Conservation (phyloP, 2,888 invertebrate species). For the Brachypalpus laphriformis region DNA sequence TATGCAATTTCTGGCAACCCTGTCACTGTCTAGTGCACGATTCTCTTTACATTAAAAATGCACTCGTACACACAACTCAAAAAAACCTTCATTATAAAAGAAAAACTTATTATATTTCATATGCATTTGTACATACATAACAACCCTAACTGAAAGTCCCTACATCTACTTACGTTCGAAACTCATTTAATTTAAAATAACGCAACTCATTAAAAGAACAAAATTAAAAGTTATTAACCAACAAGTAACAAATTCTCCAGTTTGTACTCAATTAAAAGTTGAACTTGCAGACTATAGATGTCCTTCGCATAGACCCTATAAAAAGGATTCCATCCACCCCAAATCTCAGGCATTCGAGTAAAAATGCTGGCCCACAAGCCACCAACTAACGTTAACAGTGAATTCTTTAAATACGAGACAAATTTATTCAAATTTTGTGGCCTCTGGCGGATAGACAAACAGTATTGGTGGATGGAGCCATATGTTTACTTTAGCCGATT, state of each 20-base stretch:
- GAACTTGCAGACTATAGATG: background rate
- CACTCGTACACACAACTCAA: background rate
- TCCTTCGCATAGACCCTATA: background rate
- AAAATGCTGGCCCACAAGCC: slow-evolving; percentile 23
- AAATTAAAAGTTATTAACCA: slow-evolving; percentile 40
- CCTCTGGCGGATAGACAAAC: slow-evolving; percentile 14
- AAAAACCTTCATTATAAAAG: background rate
- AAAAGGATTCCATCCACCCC: slow-evolving; percentile 13
- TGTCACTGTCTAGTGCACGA: no score
- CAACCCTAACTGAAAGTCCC: background rate
- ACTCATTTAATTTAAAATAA: background rate
- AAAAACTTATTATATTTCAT: background rate
- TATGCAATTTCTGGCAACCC: no score
- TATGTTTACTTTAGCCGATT: slow-evolving; percentile 33
- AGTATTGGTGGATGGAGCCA: slow-evolving; percentile 21
- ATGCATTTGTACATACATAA: background rate
- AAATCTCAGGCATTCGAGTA: background rate
- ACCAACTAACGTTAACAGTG: background rate
- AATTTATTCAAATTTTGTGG: slow-evolving; percentile 41
- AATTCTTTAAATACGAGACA: slow-evolving; percentile 25
- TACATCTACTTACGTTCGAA: background rate
- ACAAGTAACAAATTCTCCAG: slow-evolving; percentile 14
- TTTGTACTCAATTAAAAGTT: slow-evolving; percentile 50
- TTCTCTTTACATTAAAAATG: no score
- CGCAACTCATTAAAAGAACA: slow-evolving; percentile 45